Evolutionary conservation across 1,140 invertebrate genomes (phyloP), one percentile per base, ranked within the genome.

Genomic region (Rhyacophila brunnea): DNA sequence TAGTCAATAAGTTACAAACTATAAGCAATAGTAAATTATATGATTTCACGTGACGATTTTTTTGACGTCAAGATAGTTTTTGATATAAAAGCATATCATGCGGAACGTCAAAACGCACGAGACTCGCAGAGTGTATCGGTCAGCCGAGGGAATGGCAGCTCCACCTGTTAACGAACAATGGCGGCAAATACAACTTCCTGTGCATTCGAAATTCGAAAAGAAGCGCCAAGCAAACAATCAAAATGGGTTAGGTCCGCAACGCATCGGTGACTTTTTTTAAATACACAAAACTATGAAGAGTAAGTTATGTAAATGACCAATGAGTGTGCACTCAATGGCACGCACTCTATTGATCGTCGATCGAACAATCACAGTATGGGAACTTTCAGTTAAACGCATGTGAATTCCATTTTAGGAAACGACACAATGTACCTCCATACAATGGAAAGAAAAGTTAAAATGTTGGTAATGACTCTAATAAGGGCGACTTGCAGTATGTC

Each of bases 91-190:
- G 9, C 23, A 5, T 28, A 28, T 28, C 23, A 28, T 28, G 23
- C 23, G 23, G 3, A 28, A 28, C 23, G 23, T 28, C 3, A 28
- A 28, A 28, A 28, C 9, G 23, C 23, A 28, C 19, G n/a, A 18
- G 19, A 28, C 18, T 42, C 40, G 18, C 20, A 57, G 45, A 56
- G 49, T 45, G 32, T 13, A 51, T 14, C 36, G 32, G n/a, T 13
- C 28, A 18, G 18, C 40, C 19, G 43, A 11, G 49, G 32, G 46
- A 44, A 49, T 47, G 52, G 46, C 72, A 72, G 70, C 74, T 71
- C 77, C 77, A 79, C 77, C 77, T 78, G 73, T 75, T 69, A 56
- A 60, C 52, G 66, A 47, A 55, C 50, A 58, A 63, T 52, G 56
- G 66, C 67, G 45, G 43, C 55, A 54, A 13, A 51, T 35, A 72